Percentiles rank a stretch among this genome's conserved stretches.
phyloP scores from a whole-genome alignment of 2,113 vertebrate genomes.

The Mirounga angustirostris region DNA sequence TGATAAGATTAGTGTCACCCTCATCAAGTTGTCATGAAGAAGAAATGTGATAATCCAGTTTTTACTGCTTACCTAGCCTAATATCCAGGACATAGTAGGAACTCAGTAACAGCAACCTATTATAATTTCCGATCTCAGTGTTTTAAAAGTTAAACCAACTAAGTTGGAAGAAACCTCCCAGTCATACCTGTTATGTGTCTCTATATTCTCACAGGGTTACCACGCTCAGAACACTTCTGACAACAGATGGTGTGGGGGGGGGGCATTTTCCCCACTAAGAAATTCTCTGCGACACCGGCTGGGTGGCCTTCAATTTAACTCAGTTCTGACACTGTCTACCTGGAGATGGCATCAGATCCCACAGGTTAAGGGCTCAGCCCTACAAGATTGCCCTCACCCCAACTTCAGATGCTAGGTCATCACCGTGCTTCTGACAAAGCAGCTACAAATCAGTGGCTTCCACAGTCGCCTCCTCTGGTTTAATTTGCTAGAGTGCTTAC shows the following conservation, averaged over 20 bases:
- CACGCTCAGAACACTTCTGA: neutral
- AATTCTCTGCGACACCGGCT: neutral
- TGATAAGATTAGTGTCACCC: neutral
- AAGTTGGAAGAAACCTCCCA: neutral
- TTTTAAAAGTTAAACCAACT: slow-evolving; percentile 18
- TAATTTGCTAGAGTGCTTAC: neutral
- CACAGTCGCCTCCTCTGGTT: accelerated
- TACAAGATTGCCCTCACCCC: neutral
- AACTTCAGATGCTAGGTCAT: neutral
- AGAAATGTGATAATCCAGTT: neutral
- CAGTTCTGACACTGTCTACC: neutral
- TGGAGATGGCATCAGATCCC: neutral
- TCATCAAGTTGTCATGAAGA: neutral
- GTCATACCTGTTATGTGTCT: neutral
- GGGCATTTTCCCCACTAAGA: neutral
- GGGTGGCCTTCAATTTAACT: neutral
- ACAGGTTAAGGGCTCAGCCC: neutral
- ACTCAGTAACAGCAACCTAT: neutral
- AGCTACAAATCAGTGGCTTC: neutral
- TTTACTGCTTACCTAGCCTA: neutral
- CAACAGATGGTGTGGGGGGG: neutral
- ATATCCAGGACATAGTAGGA: neutral
- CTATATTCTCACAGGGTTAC: neutral
- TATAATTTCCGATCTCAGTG: neutral
- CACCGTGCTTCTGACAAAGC: neutral